Evolutionary conservation across 2,113 vertebrate species (phyloP), one percentile per base, ranked within the genome.

Genomic region (Grammomys dolichurus): DNA sequence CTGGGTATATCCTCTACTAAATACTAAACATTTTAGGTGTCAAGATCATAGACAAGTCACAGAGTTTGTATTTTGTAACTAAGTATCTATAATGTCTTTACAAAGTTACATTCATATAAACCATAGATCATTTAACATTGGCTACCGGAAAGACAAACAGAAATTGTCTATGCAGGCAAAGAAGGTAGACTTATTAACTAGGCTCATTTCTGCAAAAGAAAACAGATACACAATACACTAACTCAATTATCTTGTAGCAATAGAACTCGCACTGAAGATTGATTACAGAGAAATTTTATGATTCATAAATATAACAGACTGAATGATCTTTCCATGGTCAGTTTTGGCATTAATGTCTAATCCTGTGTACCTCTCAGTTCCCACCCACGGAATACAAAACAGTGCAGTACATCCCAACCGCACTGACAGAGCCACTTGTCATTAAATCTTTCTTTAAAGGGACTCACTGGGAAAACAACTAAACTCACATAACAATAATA

Each of bases 341-440:
- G 80, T 92, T 94, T 78, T 91, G 63, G 36, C 26, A 84, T 14
- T 87, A 91, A 89, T 56, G 40, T 73, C 63, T 91, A 76, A 75
- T 70, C 58, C 51, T 87, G 56, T 58, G 85, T 90, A 94, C 90
- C 78, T 60, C 51, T 70, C 77, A 54, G 89, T 31, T 73, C 72
- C 78, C 22, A 80, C 17, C 72, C 22, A 67, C 90, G 91, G 65
- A n/a, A 88, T 51, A 43, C 1, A 82, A 82, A 40, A 40, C 43
- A 82, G 36, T 16, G 69, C 69, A 78, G 58, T 81, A 20, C 13
- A 84, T 4, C 7, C 54, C 65, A 58, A 81, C 11, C 80, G 19
- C 72, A 82, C 65, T 73, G 94, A 40, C 17, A 40, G 19, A 84
- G 87, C 20, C 46, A 60, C 19, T 75, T 46, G 19, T 56, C 65